Percentiles rank a stretch among this genome's conserved stretches.
These are phyloP conservation scores for Hermodice carunculata DNA, from an alignment of 2,888 invertebrate genomes.

Conservation along the genomic window DNA sequence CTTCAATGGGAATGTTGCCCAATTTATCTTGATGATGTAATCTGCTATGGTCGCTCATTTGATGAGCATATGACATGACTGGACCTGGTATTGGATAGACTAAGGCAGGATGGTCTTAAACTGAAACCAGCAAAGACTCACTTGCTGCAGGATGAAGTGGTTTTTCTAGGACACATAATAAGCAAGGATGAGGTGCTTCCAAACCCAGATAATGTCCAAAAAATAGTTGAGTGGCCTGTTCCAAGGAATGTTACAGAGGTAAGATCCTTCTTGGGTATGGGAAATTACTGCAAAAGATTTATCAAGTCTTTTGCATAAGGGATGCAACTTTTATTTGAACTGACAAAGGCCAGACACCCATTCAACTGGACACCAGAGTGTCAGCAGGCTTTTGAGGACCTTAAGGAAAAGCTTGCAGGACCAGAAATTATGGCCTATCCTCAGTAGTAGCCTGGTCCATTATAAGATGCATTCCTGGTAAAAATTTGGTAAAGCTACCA, in stretches of 20 bases:
- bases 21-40: slow-evolving; percentile 38
- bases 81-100: slow-evolving; percentile 27
- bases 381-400: slow-evolving; percentile 16
- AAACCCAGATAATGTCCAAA: slow-evolving; percentile 1
- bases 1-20: neutral
- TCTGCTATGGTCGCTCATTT: slow-evolving; percentile 23
- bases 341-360: slow-evolving; percentile 68
- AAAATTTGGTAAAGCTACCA: too few relatives aligned
- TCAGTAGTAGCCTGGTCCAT: too few relatives aligned
- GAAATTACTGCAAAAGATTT: slow-evolving; percentile 42
- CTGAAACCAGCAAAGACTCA: slow-evolving; percentile 33
- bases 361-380: neutral
- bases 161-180: slow-evolving; percentile 14
- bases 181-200: neutral
- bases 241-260: slow-evolving; percentile 36
- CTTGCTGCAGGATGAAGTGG: slow-evolving; percentile 3
- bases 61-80: slow-evolving; percentile 29
- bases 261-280: slow-evolving; percentile 37
- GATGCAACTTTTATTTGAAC: slow-evolving; percentile 30
- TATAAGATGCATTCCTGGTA: too few relatives aligned
- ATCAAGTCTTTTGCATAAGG: slow-evolving; percentile 29
- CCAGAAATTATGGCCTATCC: slow-evolving; percentile 25
- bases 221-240: slow-evolving; percentile 26
- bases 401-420: slow-evolving; percentile 18
- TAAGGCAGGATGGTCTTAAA: slow-evolving; percentile 16